phyloP scores from a whole-genome alignment of 2,797 vertebrate genomes.

The Danio albolineatus region DNA sequence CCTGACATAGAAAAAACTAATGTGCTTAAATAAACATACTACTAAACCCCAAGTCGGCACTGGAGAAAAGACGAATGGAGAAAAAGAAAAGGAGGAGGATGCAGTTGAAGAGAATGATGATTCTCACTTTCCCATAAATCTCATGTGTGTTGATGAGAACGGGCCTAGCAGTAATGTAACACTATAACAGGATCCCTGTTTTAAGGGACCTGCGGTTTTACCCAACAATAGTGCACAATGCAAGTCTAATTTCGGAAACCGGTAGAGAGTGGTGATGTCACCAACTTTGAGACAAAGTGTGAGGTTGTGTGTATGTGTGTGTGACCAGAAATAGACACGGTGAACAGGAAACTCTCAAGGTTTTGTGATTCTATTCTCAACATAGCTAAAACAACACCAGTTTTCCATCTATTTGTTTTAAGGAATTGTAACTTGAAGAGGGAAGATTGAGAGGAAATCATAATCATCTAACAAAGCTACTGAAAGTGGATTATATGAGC shows the following conservation, averaged over 20 bases:
- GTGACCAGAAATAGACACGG: background rate
- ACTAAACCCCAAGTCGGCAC: background rate
- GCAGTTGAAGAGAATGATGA: background rate
- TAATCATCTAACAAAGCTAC: no score
- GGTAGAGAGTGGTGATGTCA: constrained; percentile 3
- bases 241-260: constrained; percentile 25
- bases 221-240: constrained; percentile 4
- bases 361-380: constrained; percentile 10
- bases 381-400: background rate
- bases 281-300: constrained; percentile 22
- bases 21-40: constrained; percentile 19
- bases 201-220: constrained; percentile 20
- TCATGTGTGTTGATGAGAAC: constrained; percentile 3
- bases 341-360: constrained; percentile 50
- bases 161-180: background rate
- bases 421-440: background rate
- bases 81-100: constrained; percentile 21
- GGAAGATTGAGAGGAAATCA: no score
- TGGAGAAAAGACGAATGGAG: constrained; percentile 1
- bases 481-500: no score
- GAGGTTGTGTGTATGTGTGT: constrained; percentile 13
- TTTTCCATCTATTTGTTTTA: background rate
- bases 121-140: constrained; percentile 13
- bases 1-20: constrained; percentile 2
- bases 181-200: constrained; percentile 4